Evolutionary conservation across 2,113 vertebrate genomes (phyloP).

Genomic region (Microcebus lehilahytsara): DNA sequence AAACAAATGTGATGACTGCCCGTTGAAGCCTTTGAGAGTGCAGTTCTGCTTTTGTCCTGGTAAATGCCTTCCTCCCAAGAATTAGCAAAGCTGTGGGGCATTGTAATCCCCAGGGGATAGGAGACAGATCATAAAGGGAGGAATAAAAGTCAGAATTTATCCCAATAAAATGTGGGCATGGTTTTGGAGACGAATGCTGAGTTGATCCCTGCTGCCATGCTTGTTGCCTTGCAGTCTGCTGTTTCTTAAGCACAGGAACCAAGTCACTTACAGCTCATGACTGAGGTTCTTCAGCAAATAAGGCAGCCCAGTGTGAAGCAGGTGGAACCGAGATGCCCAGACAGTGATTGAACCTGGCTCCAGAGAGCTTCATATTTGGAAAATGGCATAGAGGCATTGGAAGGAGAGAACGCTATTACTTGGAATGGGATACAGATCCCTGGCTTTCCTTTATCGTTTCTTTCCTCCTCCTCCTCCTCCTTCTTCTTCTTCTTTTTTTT

Average conservation of each 20-base stretch:
- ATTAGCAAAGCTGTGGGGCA: neutral
- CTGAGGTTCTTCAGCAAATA: neutral
- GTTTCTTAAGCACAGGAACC: neutral
- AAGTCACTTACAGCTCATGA: neutral
- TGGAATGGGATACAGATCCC: neutral
- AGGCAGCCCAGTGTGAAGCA: neutral
- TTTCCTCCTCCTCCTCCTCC: neutral
- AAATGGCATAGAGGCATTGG: neutral
- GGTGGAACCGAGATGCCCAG: neutral
- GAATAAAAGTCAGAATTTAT: neutral
- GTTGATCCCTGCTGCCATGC: neutral
- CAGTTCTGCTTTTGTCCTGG: conserved; percentile 43
- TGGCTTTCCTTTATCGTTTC: conserved; percentile 8
- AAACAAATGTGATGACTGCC: conserved; percentile 70
- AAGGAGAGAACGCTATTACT: neutral
- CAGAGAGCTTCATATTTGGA: neutral
- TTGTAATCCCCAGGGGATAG: neutral
- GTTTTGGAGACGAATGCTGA: neutral
- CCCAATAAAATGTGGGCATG: neutral
- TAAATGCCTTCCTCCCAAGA: neutral
- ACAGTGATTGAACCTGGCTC: neutral
- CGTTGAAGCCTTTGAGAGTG: neutral
- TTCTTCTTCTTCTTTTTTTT: neutral
- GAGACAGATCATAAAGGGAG: neutral
- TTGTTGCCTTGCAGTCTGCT: neutral